These are phyloP conservation scores for Montipora capitata DNA, from an alignment of 92 coral and sea anemone genomes.

Conservation along the genomic window DNA sequence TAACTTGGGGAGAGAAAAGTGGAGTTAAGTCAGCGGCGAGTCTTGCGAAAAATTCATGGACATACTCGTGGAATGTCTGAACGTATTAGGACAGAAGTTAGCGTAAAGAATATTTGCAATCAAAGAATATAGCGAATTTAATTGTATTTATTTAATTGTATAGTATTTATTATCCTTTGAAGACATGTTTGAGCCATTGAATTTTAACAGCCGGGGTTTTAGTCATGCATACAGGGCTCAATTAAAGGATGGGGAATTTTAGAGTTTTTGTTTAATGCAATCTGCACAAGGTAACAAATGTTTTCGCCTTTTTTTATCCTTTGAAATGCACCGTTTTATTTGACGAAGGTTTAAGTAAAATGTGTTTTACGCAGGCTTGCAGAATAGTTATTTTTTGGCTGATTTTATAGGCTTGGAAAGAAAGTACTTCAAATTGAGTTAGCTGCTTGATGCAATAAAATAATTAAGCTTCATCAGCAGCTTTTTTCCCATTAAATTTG, in stretches of 20 bases:
- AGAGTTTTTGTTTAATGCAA: not conserved
- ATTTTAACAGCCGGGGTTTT: conserved; percentile 15
- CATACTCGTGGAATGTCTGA: conserved; percentile 2
- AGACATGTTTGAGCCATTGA: conserved; percentile 1
- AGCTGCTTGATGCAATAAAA: not conserved
- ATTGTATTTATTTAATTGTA: conserved; percentile 57
- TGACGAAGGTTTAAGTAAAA: not conserved
- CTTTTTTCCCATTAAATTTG: conserved; percentile 33
- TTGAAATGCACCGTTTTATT: not conserved
- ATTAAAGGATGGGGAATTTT: not conserved
- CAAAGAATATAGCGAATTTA: conserved; percentile 14
- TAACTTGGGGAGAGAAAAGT: not conserved
- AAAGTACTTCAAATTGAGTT: not conserved
- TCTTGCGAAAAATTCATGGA: not conserved
- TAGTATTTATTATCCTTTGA: conserved; percentile 40
- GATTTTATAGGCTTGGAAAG: conserved; percentile 1
- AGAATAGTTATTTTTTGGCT: not conserved
- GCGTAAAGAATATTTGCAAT: conserved; percentile 22
- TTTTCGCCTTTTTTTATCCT: not conserved
- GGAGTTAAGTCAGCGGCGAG: not conserved
- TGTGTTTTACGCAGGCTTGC: not conserved
- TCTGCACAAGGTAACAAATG: not conserved
- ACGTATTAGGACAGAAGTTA: not conserved
- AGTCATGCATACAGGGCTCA: not conserved
- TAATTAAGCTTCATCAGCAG: not conserved